phyloP scores from a whole-genome alignment of 2,797 vertebrate genomes.

The Brachymystax lenok region DNA sequence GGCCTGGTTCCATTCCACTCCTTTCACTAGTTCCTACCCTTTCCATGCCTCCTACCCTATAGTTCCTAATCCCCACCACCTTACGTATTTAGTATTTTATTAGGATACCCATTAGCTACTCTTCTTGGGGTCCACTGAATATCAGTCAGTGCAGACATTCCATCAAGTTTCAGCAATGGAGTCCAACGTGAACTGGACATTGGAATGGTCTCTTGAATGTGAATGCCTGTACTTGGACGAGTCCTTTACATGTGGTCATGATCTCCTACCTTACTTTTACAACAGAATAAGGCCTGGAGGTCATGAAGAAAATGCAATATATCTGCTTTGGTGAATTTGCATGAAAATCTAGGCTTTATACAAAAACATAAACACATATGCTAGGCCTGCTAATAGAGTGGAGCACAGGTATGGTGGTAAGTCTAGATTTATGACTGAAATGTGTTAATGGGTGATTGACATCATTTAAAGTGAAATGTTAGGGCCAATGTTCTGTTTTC shows the following conservation, averaged over 20 bases:
- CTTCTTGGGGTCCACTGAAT: not conserved
- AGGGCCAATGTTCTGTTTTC: not conserved
- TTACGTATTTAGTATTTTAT: too few relatives aligned
- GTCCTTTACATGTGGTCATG: too few relatives aligned
- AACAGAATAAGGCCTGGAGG: not conserved
- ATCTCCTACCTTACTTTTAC: not conserved
- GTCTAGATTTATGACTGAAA: not conserved
- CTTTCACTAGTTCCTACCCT: too few relatives aligned
- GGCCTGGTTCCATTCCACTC: too few relatives aligned
- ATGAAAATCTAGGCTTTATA: too few relatives aligned
- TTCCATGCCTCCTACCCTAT: not conserved
- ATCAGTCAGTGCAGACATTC: not conserved
- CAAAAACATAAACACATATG: too few relatives aligned
- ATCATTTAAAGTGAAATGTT: not conserved
- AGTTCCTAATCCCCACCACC: too few relatives aligned
- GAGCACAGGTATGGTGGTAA: not conserved
- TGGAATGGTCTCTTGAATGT: not conserved
- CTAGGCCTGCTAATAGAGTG: conserved; percentile 59
- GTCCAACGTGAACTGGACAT: not conserved
- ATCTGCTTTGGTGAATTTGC: too few relatives aligned
- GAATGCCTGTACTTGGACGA: not conserved
- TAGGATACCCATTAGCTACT: too few relatives aligned
- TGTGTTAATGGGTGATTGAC: conserved; percentile 60
- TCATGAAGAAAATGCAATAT: too few relatives aligned
- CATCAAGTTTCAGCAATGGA: not conserved